A percentile compares a stretch with the other conserved stretches of the same genome.
Evolutionary conservation across 2,113 vertebrate species (phyloP).

Genomic region (Promerops cafer): DNA sequence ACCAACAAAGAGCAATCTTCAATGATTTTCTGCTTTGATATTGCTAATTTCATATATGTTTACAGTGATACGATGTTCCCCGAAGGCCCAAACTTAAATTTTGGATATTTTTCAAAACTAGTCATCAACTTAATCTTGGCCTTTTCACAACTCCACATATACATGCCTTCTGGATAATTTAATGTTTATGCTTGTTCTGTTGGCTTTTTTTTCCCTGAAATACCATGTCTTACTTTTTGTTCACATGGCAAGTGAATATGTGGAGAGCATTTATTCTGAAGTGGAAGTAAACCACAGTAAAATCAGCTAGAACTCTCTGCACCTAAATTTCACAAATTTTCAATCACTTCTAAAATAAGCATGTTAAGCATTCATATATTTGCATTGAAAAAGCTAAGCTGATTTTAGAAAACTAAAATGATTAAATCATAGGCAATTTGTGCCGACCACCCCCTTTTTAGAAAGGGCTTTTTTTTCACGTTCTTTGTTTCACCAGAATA

Average conservation of each 20-base stretch:
- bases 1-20: background rate
- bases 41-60: background rate
- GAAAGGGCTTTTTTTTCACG: background rate
- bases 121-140: background rate
- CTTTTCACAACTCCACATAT: background rate
- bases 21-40: background rate
- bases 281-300: background rate
- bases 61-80: background rate
- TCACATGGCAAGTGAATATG: background rate
- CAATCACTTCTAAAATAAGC: background rate
- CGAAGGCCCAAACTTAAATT: background rate
- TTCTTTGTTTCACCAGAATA: constrained; percentile 55
- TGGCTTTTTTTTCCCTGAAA: background rate
- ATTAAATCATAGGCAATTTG: constrained; percentile 64
- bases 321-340: background rate
- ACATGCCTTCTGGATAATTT: background rate
- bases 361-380: background rate
- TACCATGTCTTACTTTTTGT: background rate
- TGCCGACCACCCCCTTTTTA: constrained; percentile 33
- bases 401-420: constrained; percentile 30
- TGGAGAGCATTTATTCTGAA: background rate
- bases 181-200: background rate
- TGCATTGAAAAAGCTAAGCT: constrained; percentile 25
- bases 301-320: background rate
- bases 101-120: background rate